Base-by-base conservation (phyloP, 1,140 invertebrate genomes). In the Steinernema khuongi region DNA sequence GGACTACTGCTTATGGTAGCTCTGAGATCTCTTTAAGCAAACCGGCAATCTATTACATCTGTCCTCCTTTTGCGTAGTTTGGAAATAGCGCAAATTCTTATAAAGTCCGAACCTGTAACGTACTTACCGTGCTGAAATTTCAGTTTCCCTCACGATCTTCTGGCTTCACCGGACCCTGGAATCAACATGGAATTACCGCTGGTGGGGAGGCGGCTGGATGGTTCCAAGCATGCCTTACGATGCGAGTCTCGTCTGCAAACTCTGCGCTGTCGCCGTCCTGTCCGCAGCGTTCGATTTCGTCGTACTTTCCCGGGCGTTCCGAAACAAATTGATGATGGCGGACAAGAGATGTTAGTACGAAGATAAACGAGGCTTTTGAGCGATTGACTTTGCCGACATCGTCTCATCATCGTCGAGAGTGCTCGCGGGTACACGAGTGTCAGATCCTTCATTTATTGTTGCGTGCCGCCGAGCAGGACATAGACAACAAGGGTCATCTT, bases 371-470 rank as follows among this genome's bases (percentile, higher is more conserved):
- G 11, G 7, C 19, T 22, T 60, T 60, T 60, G 7, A 22, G 26
- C 14, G 50, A 60, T 60, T 60, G 50, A 60, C 50, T 60, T 60
- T 60, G 50, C 50, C 50, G 50, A 60, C 50, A 60, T 22, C 50
- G 11, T 11, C 50, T 60, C 22, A 2, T 60, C 50, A 60, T 60
- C 50, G 11, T 60, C 26, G 7, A 2, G 11, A 11, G 7, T 11
- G 50, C 50, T 4, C 11, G 22, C 50, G 50, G 26, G 50, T 11
- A n/a, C 7, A 41, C 36, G 36, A 41, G 36, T 22, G 50, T 60
- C 50, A 60, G 50, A 60, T 60, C 50, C 7, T 60, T 60, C 50
- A 60, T 60, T 60, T 60, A 60, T 60, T 60, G 50, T 60, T 60
- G 50, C 50, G 50, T 60, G 36, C 36, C 36, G 36, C 36, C 36